Conservation (phyloP, 1,140 invertebrate genomes). For the Nasonia giraulti region DNA sequence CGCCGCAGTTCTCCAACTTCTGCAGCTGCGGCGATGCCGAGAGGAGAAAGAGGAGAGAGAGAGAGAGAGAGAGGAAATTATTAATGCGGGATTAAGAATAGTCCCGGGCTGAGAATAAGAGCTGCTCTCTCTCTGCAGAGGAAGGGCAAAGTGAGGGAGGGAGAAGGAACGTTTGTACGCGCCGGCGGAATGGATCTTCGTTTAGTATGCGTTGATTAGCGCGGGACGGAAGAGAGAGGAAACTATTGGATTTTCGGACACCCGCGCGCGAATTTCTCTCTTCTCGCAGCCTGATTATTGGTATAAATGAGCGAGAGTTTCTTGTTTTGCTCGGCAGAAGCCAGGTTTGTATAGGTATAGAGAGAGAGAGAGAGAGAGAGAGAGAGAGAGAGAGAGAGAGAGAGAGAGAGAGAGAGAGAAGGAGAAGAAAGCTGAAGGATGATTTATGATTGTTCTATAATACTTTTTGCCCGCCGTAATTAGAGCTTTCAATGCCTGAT, state of each 20-base stretch:
- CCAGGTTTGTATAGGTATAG: not conserved
- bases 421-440: not conserved
- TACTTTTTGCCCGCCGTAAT: not conserved
- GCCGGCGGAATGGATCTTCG: not conserved
- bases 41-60: not conserved
- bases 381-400: no score
- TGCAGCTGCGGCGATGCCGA: not conserved
- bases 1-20: not conserved
- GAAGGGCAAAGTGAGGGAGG: not conserved
- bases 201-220: slow-evolving; percentile 34
- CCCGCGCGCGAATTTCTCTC: not conserved
- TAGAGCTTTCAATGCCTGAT: no score
- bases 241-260: no score
- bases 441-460: not conserved
- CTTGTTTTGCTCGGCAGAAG: not conserved
- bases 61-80: slow-evolving; percentile 35
- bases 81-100: slow-evolving; percentile 46
- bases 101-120: not conserved
- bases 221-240: not conserved
- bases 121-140: not conserved
- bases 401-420: no score
- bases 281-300: not conserved
- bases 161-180: not conserved
- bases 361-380: no score
- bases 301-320: not conserved